phyloP scores from a whole-genome alignment of 2,888 invertebrate species.

The Andrena fulva region DNA sequence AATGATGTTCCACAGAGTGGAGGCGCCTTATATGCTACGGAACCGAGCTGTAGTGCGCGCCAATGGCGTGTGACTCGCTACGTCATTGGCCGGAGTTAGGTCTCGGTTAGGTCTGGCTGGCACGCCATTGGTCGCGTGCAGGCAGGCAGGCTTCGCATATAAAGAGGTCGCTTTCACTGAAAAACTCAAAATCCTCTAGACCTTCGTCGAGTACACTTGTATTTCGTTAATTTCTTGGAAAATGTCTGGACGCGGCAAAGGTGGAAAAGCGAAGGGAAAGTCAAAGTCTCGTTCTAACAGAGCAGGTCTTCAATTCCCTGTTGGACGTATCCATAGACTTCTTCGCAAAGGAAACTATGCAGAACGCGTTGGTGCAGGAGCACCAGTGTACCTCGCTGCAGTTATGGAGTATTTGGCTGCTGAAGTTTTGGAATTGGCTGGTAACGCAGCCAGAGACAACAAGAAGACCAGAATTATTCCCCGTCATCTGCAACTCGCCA shows the following conservation, averaged over 20 bases:
- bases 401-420: slow-evolving; percentile 89
- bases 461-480: slow-evolving; percentile 87
- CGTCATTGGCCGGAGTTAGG: slow-evolving; percentile 3
- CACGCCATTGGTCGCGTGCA: neutral
- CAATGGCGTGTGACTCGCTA: slow-evolving; percentile 34
- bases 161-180: neutral
- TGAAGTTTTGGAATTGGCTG: slow-evolving; percentile 89
- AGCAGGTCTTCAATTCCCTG: slow-evolving; percentile 87
- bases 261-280: slow-evolving; percentile 77
- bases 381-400: slow-evolving; percentile 86
- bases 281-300: slow-evolving; percentile 85
- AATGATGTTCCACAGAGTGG: rapidly evolving
- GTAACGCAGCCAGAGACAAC: slow-evolving; percentile 89
- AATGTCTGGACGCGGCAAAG: slow-evolving; percentile 79
- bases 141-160: neutral
- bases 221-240: neutral
- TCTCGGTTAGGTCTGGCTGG: neutral
- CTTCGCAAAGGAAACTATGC: slow-evolving; percentile 88
- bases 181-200: neutral
- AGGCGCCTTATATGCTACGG: slow-evolving; percentile 16
- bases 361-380: slow-evolving; percentile 86
- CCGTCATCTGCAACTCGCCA: slow-evolving; percentile 87
- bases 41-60: neutral
- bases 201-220: neutral
- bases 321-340: slow-evolving; percentile 87